Evolutionary conservation across 1,140 invertebrate species (phyloP), one percentile per base, ranked within the genome.

Genomic region (Penaeus chinensis): DNA sequence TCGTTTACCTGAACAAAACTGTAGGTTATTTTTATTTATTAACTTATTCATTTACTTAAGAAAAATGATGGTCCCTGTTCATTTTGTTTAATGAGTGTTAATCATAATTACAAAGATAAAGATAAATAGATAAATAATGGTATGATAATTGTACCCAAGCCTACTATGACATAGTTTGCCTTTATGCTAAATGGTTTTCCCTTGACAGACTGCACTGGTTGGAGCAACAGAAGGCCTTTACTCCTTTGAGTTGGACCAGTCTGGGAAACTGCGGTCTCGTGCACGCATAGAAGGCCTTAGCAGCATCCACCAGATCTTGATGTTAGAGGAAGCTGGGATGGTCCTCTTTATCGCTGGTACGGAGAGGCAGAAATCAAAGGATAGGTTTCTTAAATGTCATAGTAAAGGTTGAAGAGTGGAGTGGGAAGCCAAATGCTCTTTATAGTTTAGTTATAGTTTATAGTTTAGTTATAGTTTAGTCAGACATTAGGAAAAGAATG

Each of bases 331-430:
- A 3, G 90, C 96, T 22, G 93, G 93, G 69, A 91, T 94, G 37
- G 94, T 94, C n/a, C 91, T 96, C 47, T 94, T 96, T 92, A 95
- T 95, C 89, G 94, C 94, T 54, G 92, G 93, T 93, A 91, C 88
- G 66, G 27, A 88, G 24, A 78, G 4, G n/a, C 37, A 78, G 27
- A 20, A n/a, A 42, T 78, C 27, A 0, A 20, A 54, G 47, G 77
- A 54, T 22, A 13, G 54, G 54, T 5, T 54, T 54, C 13, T 54
- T 54, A 8, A 54, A 13, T 54, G 47, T 54, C 8, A 54, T 0
- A 54, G 54, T 0, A 54, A 54, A 54, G 54, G 37, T 42, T 42
- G 4, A 42, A 42, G 37, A 42, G 4, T 42, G 1, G 37, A 42
- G 4, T 42, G 1, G 37, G 37, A 42, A 42, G 4, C 4, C 37